Conservation (phyloP, 2,797 vertebrate species). For the Tragelaphus eurycerus region DNA sequence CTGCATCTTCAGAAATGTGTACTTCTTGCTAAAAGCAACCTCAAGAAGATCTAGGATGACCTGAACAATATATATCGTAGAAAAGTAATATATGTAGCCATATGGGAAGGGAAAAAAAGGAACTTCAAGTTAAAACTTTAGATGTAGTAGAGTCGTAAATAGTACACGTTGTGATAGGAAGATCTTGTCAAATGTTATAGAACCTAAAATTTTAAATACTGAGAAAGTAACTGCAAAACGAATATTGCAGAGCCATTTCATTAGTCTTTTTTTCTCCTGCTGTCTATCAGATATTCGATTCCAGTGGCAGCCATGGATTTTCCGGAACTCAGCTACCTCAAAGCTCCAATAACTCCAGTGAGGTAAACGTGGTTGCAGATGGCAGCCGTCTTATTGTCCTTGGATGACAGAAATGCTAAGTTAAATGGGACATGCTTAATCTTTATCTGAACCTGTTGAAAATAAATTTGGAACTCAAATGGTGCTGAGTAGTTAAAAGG, state of each 20-base stretch:
- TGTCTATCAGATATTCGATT: conserved; percentile 90
- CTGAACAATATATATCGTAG: neutral
- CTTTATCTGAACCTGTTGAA: neutral
- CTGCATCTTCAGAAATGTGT: neutral
- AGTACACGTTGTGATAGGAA: neutral
- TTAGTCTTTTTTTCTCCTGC: neutral
- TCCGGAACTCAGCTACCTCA: conserved; percentile 79
- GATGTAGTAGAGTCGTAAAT: neutral
- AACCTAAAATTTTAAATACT: neutral
- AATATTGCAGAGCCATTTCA: neutral
- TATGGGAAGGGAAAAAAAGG: neutral
- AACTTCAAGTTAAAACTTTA: neutral
- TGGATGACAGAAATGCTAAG: neutral
- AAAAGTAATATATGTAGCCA: neutral
- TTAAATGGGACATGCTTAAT: neutral
- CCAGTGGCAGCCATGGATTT: conserved; percentile 84
- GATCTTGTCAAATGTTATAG: neutral
- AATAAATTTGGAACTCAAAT: neutral
- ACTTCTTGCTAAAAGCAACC: neutral
- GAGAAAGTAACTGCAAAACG: neutral
- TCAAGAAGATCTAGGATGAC: neutral
- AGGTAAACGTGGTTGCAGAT: conserved; percentile 81
- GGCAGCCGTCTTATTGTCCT: neutral
- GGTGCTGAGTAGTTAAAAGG: neutral
- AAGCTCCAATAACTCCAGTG: conserved; percentile 83